These are phyloP conservation scores for Diacarnus erythraeanus DNA, from an alignment of 37 sponge, comb jelly and placozoan species.

Conservation along the genomic window DNA sequence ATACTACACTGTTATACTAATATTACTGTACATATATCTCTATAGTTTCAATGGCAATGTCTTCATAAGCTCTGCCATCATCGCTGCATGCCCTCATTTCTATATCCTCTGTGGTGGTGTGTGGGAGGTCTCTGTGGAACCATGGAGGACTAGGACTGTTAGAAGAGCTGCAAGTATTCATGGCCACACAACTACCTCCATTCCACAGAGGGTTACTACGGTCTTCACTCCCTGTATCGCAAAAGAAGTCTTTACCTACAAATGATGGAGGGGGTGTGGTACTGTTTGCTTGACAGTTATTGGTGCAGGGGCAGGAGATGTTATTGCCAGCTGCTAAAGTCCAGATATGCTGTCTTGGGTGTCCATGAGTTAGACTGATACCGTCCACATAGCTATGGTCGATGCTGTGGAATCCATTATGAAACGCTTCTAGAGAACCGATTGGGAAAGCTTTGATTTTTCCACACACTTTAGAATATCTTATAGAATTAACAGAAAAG, in stretches of 20 bases:
- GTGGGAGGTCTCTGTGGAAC: background rate
- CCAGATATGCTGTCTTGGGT: conserved; percentile 1
- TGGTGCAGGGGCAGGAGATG: background rate
- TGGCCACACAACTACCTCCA: background rate
- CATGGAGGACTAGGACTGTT: background rate
- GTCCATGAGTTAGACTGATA: conserved; percentile 12
- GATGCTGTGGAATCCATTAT: background rate
- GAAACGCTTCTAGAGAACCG: background rate
- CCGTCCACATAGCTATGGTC: conserved; percentile 7
- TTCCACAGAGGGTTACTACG: background rate
- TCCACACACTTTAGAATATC: background rate
- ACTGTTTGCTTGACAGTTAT: background rate
- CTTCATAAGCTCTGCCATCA: background rate
- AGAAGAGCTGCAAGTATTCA: background rate
- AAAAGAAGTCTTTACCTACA: background rate
- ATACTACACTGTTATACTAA: too few species aligned
- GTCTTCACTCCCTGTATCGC: background rate
- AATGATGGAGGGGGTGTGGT: background rate
- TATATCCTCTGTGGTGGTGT: background rate
- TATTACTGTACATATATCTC: background rate
- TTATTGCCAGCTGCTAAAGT: background rate
- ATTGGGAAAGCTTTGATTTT: background rate
- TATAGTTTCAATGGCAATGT: background rate
- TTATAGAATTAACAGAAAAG: background rate
- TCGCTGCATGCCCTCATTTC: background rate